Evolutionary conservation across 1,140 invertebrate species (phyloP), one percentile per base, ranked within the genome.

Genomic region (Nymphalis io): DNA sequence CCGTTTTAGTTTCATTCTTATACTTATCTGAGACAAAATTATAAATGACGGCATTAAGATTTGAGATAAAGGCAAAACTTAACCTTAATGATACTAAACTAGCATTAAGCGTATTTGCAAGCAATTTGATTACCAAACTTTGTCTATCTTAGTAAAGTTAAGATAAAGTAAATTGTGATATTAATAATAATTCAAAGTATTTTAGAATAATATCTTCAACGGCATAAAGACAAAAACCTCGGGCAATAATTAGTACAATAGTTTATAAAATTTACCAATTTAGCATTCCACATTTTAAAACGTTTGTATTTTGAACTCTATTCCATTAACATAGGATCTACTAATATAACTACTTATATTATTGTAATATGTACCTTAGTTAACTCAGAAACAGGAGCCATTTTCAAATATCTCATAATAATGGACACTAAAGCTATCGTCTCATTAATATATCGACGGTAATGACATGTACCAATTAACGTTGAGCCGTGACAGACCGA

Each of bases 401-500:
- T 27, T 27, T 46, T 61, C 6, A 15, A 10, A 23, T 48, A 48
- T 18, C 11, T 46, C 15, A 10, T 1, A 15, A 61, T 48, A 46
- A 33, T 23, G 46, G 13, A 46, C 23, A 27, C 18, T 51, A 51
- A 51, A 69, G 44, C 67, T 39, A 69, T 64, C 64, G 46, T 55
- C 72, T 84, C 80, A 78, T 84, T 84, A 84, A 82, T 79, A 84
- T 74, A 59, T 61, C 39, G 57, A 58, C 65, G 80, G 74, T 82
- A 83, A 83, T 75, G 76, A 79, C 65, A 62, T 39, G 48, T 46
- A 62, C 64, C 80, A 82, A 82, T 84, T 84, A 84, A 78, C 82
- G 73, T 13, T 11, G 60, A 16, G 21, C 68, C 75, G 80, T 67
- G 80, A 82, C 74, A 73, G 72, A 64, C 71, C 48, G 69, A 63